These are phyloP conservation scores for Hypothenemus hampei DNA, from an alignment of 1,140 invertebrate genomes.

Conservation along the genomic window DNA sequence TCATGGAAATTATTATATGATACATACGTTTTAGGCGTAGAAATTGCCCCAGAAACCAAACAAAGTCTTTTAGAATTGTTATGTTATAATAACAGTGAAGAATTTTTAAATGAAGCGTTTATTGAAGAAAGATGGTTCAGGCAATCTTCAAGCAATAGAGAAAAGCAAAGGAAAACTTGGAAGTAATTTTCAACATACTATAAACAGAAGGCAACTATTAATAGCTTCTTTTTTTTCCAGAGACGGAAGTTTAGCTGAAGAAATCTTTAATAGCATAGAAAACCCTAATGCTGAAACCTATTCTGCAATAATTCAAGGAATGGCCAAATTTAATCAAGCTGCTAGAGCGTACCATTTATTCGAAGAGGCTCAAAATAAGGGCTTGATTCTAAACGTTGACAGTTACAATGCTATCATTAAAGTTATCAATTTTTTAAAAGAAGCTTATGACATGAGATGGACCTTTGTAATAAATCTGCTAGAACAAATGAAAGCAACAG, in stretches of 20 bases:
- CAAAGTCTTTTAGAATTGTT: slow-evolving; percentile 74
- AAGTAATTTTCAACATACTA: slow-evolving; percentile 52
- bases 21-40: slow-evolving; percentile 53
- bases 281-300: slow-evolving; percentile 59
- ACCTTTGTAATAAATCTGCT: slow-evolving; percentile 56
- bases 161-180: slow-evolving; percentile 65
- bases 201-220: neutral
- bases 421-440: slow-evolving; percentile 55
- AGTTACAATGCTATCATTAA: slow-evolving; percentile 70
- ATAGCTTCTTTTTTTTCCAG: slow-evolving; percentile 42
- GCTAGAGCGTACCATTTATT: slow-evolving; percentile 61
- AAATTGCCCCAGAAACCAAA: slow-evolving; percentile 57
- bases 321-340: slow-evolving; percentile 62
- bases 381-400: slow-evolving; percentile 56
- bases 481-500: slow-evolving; percentile 53
- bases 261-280: slow-evolving; percentile 59
- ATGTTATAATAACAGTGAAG: slow-evolving; percentile 74
- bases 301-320: slow-evolving; percentile 66
- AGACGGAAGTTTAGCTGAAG: slow-evolving; percentile 61
- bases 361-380: slow-evolving; percentile 61
- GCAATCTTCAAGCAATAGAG: slow-evolving; percentile 46
- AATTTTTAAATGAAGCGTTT: slow-evolving; percentile 60
- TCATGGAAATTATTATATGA: neutral
- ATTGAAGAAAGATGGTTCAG: slow-evolving; percentile 75
- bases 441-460: slow-evolving; percentile 59